Evolutionary conservation across 1,140 invertebrate species (phyloP).

Genomic region (Solenopsis invicta): DNA sequence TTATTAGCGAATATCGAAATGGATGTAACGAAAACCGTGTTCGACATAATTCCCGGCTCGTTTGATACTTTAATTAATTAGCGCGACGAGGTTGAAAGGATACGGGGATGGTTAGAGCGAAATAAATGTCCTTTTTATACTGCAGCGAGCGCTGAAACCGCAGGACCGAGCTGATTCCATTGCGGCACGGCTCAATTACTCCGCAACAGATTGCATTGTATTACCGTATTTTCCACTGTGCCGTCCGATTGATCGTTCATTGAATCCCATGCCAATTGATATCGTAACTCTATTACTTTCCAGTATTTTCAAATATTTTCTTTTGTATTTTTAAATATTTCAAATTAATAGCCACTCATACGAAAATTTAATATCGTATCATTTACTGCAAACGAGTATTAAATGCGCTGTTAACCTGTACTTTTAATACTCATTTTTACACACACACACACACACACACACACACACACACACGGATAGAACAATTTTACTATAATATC

Average conservation of each 20-base stretch:
- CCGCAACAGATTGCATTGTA: slow-evolving; percentile 12
- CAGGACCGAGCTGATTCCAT: background rate
- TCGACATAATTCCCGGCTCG: background rate
- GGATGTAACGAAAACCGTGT: background rate
- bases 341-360: background rate
- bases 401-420: no score
- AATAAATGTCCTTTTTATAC: background rate
- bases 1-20: background rate
- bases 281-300: background rate
- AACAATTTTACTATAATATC: no score
- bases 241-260: background rate
- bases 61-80: background rate
- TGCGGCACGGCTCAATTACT: slow-evolving; percentile 3
- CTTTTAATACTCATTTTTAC: no score
- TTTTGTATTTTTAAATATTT: background rate
- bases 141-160: background rate
- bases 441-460: no score
- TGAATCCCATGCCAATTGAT: background rate
- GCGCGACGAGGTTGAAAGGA: background rate
- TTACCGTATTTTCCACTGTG: background rate
- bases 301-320: no score
- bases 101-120: background rate
- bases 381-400: no score
- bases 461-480: no score
- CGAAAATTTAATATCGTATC: no score